phyloP scores from a whole-genome alignment of 2,888 invertebrate species.

The Pomacea canaliculata region DNA sequence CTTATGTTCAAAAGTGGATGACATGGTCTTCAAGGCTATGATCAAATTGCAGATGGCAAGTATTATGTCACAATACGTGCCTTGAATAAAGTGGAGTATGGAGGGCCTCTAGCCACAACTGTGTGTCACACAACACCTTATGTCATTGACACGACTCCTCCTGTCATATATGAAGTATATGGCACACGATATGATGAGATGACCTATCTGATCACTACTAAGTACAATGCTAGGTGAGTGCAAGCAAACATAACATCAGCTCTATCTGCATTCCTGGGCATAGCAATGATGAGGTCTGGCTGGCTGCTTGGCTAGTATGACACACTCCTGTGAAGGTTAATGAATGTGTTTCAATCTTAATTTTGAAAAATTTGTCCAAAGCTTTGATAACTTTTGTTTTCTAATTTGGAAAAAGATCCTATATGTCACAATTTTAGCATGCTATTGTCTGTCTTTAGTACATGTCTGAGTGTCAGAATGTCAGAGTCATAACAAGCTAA shows the following conservation, averaged over 20 bases:
- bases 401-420: too few relatives aligned
- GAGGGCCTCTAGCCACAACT: conserved; percentile 51
- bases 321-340: background rate
- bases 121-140: conserved; percentile 53
- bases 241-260: background rate
- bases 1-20: too few relatives aligned
- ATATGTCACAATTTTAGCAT: background rate
- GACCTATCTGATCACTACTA: conserved; percentile 36
- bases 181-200: conserved; percentile 53
- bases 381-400: too few relatives aligned
- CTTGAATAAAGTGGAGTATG: conserved; percentile 55
- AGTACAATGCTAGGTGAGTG: conserved; percentile 54
- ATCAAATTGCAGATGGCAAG: conserved; percentile 43
- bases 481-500: too few relatives aligned
- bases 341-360: too few relatives aligned
- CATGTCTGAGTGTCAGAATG: too few relatives aligned
- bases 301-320: background rate
- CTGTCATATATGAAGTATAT: conserved; percentile 49
- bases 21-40: too few relatives aligned
- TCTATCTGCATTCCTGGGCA: background rate
- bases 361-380: too few relatives aligned
- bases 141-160: conserved; percentile 51
- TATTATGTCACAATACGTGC: conserved; percentile 53
- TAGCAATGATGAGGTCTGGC: background rate
- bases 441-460: too few relatives aligned